Percentiles rank a stretch among this genome's conserved stretches.
Conservation (phyloP, 2,888 invertebrate species). For the Celastrina argiolus region DNA sequence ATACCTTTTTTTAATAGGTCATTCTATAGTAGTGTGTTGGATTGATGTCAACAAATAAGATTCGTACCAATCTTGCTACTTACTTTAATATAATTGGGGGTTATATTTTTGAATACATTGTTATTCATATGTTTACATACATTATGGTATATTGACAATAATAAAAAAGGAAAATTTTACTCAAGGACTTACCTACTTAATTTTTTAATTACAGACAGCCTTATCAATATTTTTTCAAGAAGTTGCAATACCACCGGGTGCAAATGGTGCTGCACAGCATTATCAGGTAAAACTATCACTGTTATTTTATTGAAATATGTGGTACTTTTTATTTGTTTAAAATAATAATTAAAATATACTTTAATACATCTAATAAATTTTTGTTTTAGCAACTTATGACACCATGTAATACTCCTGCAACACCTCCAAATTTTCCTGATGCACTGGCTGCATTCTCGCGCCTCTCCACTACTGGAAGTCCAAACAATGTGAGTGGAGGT, state of each 20-base stretch:
- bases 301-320: too few relatives aligned
- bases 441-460: constrained; percentile 92
- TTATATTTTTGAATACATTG: not conserved
- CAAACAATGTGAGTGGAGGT: constrained; percentile 54
- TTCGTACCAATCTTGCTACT: not conserved
- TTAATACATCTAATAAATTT: not conserved
- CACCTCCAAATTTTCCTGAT: constrained; percentile 96
- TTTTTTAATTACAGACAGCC: constrained; percentile 84
- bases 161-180: not conserved
- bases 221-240: constrained; percentile 97
- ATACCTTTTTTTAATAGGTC: not conserved
- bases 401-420: constrained; percentile 95
- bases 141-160: not conserved
- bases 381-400: constrained; percentile 85
- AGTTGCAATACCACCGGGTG: constrained; percentile 88
- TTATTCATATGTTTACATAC: not conserved
- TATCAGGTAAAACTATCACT: constrained; percentile 84
- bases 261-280: constrained; percentile 85
- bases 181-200: not conserved
- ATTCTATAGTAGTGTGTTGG: not conserved
- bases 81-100: not conserved
- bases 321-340: too few relatives aligned
- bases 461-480: constrained; percentile 84
- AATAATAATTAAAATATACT: not conserved
- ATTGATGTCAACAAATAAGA: not conserved